Base-by-base conservation (phyloP, 2,888 invertebrate genomes). In the Orchestes rusci region DNA sequence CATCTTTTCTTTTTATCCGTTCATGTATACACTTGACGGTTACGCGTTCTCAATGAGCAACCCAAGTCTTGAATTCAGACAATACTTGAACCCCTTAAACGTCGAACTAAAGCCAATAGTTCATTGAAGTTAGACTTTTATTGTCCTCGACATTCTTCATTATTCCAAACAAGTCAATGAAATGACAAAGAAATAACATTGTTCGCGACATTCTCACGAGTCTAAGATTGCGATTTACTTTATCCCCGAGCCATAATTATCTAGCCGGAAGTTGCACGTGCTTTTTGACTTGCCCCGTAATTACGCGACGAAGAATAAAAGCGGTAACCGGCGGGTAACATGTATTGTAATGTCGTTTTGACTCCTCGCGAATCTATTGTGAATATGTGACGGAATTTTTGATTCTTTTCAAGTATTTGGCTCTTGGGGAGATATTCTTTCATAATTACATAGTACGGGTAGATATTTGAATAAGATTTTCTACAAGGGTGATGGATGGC, bases 231-330 rank as follows among this genome's bases (percentile, higher is more conserved):
- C 60, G n/a, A 23, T 5, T 7, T 23, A 29, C 17, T 34, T 13
- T 33, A 34, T 29, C 28, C 5, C 57, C 16, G 45, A 41, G 46
- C 39, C 30, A 50, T 55, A 61, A 62, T 63, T 60, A 60, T 56
- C 56, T 51, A 55, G 61, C 63, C 63, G 64, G 64, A 63, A 64
- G 60, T 62, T 60, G 57, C 62, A 64, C 62, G 62, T 63, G 63
- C 57, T 53, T 56, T 56, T 54, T 48, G 54, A 54, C 56, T 53
- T 52, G 53, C 45, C 52, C 53, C 54, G 56, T 59, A 59, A 61
- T 61, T 61, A 59, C 55, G 12, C 18, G 43, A 46, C n/a, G 41
- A 43, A 43, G 45, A 54, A 54, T 59, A 52, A 53, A 39, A 45
- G 49, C 50, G 53, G 57, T 56, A 55, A n/a, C n/a, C n/a, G n/a